phyloP scores from a whole-genome alignment of 2,797 vertebrate species.

The Tokudaia muenninki region DNA sequence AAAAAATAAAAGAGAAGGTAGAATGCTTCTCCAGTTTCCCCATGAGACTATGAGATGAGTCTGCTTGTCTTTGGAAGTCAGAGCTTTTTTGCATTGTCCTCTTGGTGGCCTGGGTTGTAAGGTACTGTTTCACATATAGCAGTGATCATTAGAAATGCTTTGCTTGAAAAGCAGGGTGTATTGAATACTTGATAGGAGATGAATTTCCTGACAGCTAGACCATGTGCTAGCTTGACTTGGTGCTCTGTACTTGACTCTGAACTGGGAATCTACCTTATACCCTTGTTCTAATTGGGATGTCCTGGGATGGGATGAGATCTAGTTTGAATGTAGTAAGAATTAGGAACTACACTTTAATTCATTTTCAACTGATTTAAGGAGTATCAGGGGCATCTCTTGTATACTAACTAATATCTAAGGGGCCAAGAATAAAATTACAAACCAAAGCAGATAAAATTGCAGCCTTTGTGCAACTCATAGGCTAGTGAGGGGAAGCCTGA shows the following conservation, averaged over 20 bases:
- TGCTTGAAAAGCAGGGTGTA: not conserved
- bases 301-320: not conserved
- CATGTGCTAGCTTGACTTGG: not conserved
- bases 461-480: not conserved
- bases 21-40: not conserved
- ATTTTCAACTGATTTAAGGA: not conserved
- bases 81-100: not conserved
- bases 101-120: not conserved
- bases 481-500: not conserved
- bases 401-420: not conserved
- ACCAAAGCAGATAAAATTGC: not conserved
- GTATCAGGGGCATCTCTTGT: not conserved
- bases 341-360: not conserved
- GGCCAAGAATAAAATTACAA: not conserved
- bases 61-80: slow-evolving; percentile 5
- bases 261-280: not conserved
- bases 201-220: not conserved
- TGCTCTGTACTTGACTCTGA: not conserved
- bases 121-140: not conserved
- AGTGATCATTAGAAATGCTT: not conserved
- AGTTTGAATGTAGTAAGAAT: not conserved
- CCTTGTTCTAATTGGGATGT: not conserved
- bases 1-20: not conserved
- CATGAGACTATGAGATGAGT: slow-evolving; percentile 1
- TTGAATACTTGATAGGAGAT: not conserved